Evolutionary conservation across 2,797 vertebrate genomes (phyloP).

Genomic region (Coregonus suidteri): DNA sequence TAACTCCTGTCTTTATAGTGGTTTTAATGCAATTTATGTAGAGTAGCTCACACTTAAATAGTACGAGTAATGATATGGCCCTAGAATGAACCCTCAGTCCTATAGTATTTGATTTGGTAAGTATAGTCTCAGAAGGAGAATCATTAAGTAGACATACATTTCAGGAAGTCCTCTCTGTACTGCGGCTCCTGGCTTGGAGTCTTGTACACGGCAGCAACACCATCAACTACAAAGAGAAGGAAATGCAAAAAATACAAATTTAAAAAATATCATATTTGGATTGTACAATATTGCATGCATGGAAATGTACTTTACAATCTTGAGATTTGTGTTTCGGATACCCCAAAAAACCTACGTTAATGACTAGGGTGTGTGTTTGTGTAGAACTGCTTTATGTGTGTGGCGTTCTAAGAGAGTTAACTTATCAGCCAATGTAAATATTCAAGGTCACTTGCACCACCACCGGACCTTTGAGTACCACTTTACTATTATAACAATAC

Average conservation of each 20-base stretch:
- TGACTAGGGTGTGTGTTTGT: constrained; percentile 19
- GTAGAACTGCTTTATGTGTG: constrained; percentile 3
- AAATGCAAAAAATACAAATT: background rate
- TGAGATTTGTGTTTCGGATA: constrained; percentile 11
- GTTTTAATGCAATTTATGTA: constrained; percentile 22
- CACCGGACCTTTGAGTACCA: constrained; percentile 34
- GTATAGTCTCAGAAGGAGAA: background rate
- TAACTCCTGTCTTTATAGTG: background rate
- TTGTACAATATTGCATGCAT: background rate
- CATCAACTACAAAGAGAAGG: constrained; percentile 58
- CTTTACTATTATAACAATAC: constrained; percentile 27
- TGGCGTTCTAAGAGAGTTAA: constrained; percentile 18
- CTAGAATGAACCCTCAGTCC: background rate
- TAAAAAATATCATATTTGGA: background rate
- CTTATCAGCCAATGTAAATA: constrained; percentile 45
- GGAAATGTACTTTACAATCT: background rate
- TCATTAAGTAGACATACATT: constrained; percentile 70
- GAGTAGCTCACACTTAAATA: constrained; percentile 41
- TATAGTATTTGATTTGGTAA: background rate
- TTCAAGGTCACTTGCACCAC: constrained; percentile 34
- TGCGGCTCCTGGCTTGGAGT: constrained; percentile 67
- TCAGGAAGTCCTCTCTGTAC: constrained; percentile 76
- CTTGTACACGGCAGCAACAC: constrained; percentile 71
- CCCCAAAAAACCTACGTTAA: background rate
- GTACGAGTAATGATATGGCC: constrained; percentile 21